Evolutionary conservation across 2,113 vertebrate genomes (phyloP).

Genomic region (Leiothrix lutea): DNA sequence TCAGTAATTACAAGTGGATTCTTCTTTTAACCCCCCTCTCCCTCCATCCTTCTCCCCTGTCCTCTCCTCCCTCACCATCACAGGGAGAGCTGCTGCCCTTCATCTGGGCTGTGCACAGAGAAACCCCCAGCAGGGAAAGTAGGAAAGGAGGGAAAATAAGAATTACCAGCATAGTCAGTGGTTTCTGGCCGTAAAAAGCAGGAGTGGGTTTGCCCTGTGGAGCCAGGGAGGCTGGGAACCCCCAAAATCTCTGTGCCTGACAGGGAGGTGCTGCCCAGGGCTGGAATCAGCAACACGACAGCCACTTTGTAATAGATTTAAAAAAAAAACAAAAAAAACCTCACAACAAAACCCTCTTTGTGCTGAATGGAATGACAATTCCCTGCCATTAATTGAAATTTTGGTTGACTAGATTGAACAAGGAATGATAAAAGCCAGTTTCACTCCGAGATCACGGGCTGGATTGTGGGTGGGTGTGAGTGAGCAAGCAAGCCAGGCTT

Average conservation of each 20-base stretch:
- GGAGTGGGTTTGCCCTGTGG: not conserved
- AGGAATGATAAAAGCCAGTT: not conserved
- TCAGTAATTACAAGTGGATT: slow-evolving; percentile 20
- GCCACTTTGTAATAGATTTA: not conserved
- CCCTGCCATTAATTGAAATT: not conserved
- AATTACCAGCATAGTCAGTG: not conserved
- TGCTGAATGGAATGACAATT: not conserved
- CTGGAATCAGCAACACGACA: not conserved
- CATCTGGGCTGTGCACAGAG: fast-evolving
- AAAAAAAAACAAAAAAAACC: not conserved
- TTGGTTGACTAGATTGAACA: not conserved
- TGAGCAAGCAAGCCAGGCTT: not conserved
- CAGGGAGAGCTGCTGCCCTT: not conserved
- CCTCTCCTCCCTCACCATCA: not conserved
- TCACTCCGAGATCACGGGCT: not conserved
- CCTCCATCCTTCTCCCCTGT: not conserved
- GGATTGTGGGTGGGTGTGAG: not conserved
- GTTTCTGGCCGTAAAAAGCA: not conserved
- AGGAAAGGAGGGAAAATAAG: not conserved
- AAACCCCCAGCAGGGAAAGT: fast-evolving
- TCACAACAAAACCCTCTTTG: not conserved
- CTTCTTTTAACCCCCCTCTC: not conserved
- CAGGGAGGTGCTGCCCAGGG: not conserved
- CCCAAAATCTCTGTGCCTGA: not conserved
- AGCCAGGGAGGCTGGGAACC: fast-evolving